These are phyloP conservation scores for Azemiops feae DNA, from an alignment of 2,113 vertebrate species.

Conservation along the genomic window DNA sequence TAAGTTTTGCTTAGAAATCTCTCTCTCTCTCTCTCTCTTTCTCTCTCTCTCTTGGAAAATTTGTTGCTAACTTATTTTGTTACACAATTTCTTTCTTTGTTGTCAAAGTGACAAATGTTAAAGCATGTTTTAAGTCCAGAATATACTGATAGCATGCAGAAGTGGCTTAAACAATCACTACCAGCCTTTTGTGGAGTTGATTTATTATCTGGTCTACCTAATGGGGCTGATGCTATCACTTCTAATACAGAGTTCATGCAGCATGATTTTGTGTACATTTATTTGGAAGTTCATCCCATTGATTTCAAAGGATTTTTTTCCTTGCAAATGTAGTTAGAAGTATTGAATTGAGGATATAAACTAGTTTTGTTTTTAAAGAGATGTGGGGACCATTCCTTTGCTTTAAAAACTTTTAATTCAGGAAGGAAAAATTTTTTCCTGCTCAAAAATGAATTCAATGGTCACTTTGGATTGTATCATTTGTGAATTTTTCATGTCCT, in stretches of 20 bases:
- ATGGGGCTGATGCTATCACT: background rate
- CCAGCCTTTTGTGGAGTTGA: background rate
- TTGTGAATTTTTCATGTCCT: background rate
- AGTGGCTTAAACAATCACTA: background rate
- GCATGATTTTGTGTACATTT: background rate
- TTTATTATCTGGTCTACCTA: background rate
- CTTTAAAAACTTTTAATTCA: background rate
- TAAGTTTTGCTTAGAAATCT: background rate
- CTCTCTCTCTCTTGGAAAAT: background rate
- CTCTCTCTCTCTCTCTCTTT: too few species aligned
- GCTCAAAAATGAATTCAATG: background rate
- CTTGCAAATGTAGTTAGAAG: background rate
- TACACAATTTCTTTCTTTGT: background rate
- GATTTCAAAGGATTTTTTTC: background rate
- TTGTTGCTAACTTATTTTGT: background rate
- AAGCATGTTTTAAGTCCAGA: background rate
- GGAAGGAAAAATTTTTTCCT: background rate
- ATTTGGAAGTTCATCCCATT: background rate
- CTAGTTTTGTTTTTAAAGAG: background rate
- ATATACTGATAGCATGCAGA: background rate
- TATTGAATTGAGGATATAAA: background rate
- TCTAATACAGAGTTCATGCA: background rate
- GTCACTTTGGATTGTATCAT: background rate
- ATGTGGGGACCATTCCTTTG: background rate
- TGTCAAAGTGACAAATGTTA: background rate